Evolutionary conservation across 1,140 invertebrate species (phyloP).

Genomic region (Sycophaga agraensis): DNA sequence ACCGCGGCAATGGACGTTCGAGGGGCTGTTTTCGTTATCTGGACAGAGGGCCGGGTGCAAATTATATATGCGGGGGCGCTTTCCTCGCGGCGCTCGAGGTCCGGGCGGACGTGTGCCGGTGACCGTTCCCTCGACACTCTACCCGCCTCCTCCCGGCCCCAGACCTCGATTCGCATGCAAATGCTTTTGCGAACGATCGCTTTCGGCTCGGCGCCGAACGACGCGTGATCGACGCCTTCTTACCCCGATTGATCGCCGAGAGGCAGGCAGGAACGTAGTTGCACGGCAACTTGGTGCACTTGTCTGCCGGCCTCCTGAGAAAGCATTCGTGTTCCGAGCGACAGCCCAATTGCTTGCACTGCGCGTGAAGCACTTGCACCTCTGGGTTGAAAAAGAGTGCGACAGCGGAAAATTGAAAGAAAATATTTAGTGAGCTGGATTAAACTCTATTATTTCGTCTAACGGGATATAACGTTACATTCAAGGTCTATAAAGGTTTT

Average conservation of each 20-base stretch:
- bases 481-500: too few species aligned
- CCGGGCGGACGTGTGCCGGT: too few species aligned
- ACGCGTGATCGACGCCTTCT: too few species aligned
- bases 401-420: background rate
- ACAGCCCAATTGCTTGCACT: slow-evolving; percentile 40
- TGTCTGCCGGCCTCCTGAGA: slow-evolving; percentile 33
- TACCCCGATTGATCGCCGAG: background rate
- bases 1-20: slow-evolving; percentile 37
- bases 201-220: too few species aligned
- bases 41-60: too few species aligned
- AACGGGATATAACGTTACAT: background rate
- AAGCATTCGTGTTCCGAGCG: slow-evolving; percentile 45
- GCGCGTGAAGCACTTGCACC: slow-evolving; percentile 34
- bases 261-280: slow-evolving; percentile 40
- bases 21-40: background rate
- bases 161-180: too few species aligned
- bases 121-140: too few species aligned
- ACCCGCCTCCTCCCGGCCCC: too few species aligned
- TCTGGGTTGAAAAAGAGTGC: slow-evolving; percentile 31
- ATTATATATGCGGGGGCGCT: too few species aligned
- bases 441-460: background rate
- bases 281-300: slow-evolving; percentile 33
- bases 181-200: too few species aligned
- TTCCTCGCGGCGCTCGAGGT: too few species aligned
- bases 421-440: too few species aligned